Evolutionary conservation across 2,888 invertebrate species (phyloP).

Genomic region (Andrena fulva): DNA sequence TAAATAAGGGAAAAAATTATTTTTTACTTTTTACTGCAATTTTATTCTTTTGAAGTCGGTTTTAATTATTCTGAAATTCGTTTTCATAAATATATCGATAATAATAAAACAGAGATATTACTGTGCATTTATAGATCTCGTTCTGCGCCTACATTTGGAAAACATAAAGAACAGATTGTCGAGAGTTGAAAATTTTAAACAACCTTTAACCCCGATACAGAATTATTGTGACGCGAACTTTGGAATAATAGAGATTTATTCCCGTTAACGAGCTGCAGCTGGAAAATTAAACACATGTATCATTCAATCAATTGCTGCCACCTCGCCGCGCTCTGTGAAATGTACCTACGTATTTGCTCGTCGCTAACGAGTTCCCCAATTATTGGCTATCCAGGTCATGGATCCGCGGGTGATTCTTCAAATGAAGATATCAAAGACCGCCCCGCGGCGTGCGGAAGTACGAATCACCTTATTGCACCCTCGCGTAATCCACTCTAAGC

Average conservation of each 20-base stretch:
- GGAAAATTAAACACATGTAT: neutral
- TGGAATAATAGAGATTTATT: too few species aligned
- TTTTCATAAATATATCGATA: neutral
- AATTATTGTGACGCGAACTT: neutral
- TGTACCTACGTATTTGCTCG: neutral
- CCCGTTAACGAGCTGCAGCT: neutral
- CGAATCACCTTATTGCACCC: neutral
- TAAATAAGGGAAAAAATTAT: too few species aligned
- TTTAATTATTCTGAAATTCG: neutral
- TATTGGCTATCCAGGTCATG: conserved; percentile 1
- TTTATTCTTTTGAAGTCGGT: too few species aligned
- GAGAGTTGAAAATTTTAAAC: neutral
- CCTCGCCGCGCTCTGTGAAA: neutral
- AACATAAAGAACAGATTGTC: neutral
- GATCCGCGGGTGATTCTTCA: neutral
- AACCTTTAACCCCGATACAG: neutral
- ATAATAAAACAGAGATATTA: neutral
- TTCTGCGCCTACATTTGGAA: neutral
- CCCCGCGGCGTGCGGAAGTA: neutral
- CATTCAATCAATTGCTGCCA: neutral
- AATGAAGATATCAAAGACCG: neutral
- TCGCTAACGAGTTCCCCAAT: conserved; percentile 8
- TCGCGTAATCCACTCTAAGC: neutral
- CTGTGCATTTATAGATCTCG: neutral
- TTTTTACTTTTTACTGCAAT: too few species aligned